Evolutionary conservation across 1,140 invertebrate species (phyloP).

Genomic region (Drosophila busckii): DNA sequence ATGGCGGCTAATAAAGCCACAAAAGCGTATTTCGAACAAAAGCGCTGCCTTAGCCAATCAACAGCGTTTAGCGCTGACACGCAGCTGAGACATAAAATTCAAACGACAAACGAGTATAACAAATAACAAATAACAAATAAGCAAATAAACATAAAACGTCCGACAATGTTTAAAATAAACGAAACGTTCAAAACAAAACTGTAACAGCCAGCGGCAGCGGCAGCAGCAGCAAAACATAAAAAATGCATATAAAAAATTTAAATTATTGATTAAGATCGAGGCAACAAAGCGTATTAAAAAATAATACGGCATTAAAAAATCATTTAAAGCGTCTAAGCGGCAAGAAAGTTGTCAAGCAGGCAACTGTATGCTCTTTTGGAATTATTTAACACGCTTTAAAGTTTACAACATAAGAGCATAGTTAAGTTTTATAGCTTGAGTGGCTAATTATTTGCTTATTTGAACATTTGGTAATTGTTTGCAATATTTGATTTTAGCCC

Average conservation of each 20-base stretch:
- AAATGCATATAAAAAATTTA: slow-evolving; percentile 72
- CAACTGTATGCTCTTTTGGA: neutral
- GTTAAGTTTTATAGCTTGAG: too few relatives aligned
- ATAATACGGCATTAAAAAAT: slow-evolving; percentile 34
- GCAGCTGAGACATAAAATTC: slow-evolving; percentile 42
- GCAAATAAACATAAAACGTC: slow-evolving; percentile 17
- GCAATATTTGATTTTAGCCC: too few relatives aligned
- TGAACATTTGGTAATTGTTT: too few relatives aligned
- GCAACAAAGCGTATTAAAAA: slow-evolving; percentile 66
- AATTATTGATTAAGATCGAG: slow-evolving; percentile 74
- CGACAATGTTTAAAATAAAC: too few relatives aligned
- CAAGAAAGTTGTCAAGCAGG: slow-evolving; percentile 5
- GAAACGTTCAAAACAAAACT: slow-evolving; percentile 37
- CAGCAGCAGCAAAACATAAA: slow-evolving; percentile 49
- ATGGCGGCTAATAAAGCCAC: slow-evolving; percentile 38
- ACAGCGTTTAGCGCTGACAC: slow-evolving; percentile 35
- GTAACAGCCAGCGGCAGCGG: slow-evolving; percentile 23
- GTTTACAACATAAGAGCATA: too few relatives aligned
- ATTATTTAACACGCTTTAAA: too few relatives aligned
- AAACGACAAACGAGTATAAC: slow-evolving; percentile 50
- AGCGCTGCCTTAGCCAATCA: slow-evolving; percentile 29
- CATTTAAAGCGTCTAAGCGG: slow-evolving; percentile 51
- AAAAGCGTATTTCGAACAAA: slow-evolving; percentile 8
- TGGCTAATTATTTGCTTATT: too few relatives aligned
- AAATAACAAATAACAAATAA: slow-evolving; percentile 36